Conservation (phyloP, 2,888 invertebrate genomes). For the Mamestra brassicae region DNA sequence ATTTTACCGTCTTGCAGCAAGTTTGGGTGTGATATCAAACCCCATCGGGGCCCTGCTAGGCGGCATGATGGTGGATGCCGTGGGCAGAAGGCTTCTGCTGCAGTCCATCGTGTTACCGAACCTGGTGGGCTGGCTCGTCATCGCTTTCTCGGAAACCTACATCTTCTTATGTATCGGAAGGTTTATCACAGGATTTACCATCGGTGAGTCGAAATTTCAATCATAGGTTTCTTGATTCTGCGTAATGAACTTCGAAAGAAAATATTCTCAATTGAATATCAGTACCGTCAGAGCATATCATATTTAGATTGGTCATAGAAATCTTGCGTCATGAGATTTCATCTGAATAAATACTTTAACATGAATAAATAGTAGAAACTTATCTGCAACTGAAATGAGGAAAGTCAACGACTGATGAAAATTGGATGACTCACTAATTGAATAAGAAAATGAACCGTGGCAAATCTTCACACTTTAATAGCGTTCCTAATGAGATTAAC, state of each 20-base stretch:
- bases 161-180: constrained; percentile 92
- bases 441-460: constrained; percentile 47
- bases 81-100: constrained; percentile 92
- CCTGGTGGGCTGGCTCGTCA: constrained; percentile 93
- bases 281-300: constrained; percentile 10
- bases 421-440: constrained; percentile 49
- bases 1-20: constrained; percentile 86
- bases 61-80: constrained; percentile 92
- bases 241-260: not conserved
- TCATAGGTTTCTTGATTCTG: not conserved
- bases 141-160: constrained; percentile 92
- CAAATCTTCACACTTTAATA: constrained; percentile 34
- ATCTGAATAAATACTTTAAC: constrained; percentile 22
- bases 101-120: constrained; percentile 93
- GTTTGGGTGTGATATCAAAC: constrained; percentile 93
- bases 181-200: constrained; percentile 93
- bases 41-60: constrained; percentile 93
- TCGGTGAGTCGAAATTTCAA: constrained; percentile 84
- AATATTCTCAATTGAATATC: constrained; percentile 8
- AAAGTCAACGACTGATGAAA: constrained; percentile 29
- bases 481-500: constrained; percentile 28
- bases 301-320: constrained; percentile 16
- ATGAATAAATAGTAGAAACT: constrained; percentile 12
- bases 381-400: constrained; percentile 25
- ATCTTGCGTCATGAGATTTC: constrained; percentile 1